phyloP scores from a whole-genome alignment of 2,888 invertebrate genomes.

The Heliconius sara region DNA sequence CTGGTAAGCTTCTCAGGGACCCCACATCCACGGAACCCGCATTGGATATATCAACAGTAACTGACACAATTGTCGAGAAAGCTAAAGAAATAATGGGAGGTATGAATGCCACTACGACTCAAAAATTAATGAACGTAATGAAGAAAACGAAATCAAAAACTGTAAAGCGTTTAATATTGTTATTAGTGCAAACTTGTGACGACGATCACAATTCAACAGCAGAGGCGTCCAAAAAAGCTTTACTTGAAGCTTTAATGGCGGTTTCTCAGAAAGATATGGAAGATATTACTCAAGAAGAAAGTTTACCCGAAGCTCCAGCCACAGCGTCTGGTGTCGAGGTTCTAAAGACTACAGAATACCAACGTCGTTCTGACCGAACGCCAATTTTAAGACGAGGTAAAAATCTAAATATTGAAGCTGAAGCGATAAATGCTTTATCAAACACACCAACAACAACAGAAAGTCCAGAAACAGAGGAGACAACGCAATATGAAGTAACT shows the following conservation, averaged over 20 bases:
- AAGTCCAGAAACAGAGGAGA: conserved; percentile 56
- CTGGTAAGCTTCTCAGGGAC: conserved; percentile 68
- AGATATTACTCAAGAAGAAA: conserved; percentile 75
- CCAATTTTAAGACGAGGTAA: conserved; percentile 60
- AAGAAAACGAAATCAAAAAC: conserved; percentile 91
- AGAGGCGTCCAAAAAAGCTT: conserved; percentile 87
- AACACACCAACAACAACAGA: conserved; percentile 68
- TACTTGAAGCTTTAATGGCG: conserved; percentile 87
- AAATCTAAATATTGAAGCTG: conserved; percentile 68
- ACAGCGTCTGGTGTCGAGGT: conserved; percentile 59
- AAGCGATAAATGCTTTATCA: conserved; percentile 71
- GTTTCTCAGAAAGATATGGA: conserved; percentile 84
- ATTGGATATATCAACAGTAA: conserved; percentile 86
- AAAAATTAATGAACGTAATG: conserved; percentile 91
- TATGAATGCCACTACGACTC: conserved; percentile 89
- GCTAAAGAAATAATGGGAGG: conserved; percentile 91
- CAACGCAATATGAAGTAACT: conserved; percentile 63
- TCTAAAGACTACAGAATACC: conserved; percentile 57
- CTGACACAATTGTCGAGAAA: conserved; percentile 86
- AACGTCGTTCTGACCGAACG: conserved; percentile 61
- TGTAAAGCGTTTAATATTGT: conserved; percentile 88
- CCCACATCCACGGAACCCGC: conserved; percentile 76
- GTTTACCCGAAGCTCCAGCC: conserved; percentile 56
- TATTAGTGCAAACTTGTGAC: conserved; percentile 91
- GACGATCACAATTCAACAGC: conserved; percentile 88